Evolutionary conservation across 2,888 invertebrate genomes (phyloP), one percentile per base, ranked within the genome.

Genomic region (Antheraea yamamai): DNA sequence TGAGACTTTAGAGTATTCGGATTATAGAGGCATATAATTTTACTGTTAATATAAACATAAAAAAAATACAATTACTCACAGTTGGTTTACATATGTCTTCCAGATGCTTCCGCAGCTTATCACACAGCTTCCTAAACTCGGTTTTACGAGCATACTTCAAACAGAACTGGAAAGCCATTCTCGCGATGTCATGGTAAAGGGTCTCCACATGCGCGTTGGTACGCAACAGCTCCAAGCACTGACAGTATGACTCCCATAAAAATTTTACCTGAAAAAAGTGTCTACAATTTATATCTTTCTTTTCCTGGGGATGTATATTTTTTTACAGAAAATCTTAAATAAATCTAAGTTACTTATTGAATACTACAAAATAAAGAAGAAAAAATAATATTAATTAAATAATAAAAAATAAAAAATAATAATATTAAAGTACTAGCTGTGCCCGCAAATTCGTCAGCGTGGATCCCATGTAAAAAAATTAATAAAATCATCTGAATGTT

Each of bases 231-330:
- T 99, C 99, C 83, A 99, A 95, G 88, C 99, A 99, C 89, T 99
- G 99, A 84, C 99, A 98, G 90, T 99, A 99, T 0, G 99, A 99
- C 92, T 99, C 99, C 99, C 99, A 99, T 1, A 99, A 95, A 89
- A 99, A 99, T 93, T 99, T 99, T 0, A 99, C 94, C 94, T 94
- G 35, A 79, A 8, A 80, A 78, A 75, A 76, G 73, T 2, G 14
- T n/a, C 72, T 51, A 51, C 18, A 30, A n/a, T 51, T 47, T 66
- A 14, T 52, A 26, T 12, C 23, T 20, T 61, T 61, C 10, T 23
- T 61, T 23, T 20, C 10, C 20, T 61, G 7, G 7, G 10, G 0
- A n/a, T 61, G 6, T n/a, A n/a, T n/a, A n/a, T 52, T 52, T 52
- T 52, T 52, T 14, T 52, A 20, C 20, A 20, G 55, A 12, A 47